Evolutionary conservation across 2,888 invertebrate genomes (phyloP), one percentile per base, ranked within the genome.

Genomic region (Siphlonurus alternatus): DNA sequence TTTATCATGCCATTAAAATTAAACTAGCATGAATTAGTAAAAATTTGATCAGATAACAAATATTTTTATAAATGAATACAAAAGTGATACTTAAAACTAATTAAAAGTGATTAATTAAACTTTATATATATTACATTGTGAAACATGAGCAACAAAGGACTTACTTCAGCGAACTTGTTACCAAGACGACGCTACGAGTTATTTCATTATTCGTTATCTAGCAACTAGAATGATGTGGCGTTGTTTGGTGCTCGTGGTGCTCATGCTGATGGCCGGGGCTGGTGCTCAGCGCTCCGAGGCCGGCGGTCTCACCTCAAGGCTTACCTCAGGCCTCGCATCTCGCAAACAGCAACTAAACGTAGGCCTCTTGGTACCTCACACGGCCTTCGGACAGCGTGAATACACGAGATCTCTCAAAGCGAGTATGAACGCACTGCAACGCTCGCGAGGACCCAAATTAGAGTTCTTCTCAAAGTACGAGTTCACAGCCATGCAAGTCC

Each of bases 281-380:
- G 10, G 10, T n/a, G 18, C 25, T 53, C 25, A 51, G 38, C 38
- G 53, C 53, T 62, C 56, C 19, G 38, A 18, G 60, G 24, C 62
- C 38, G 20, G 23, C 53, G 53, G 23, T 25, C 24, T 38, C 7
- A 22, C 24, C 60, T 53, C 24, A 19, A 2, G 61, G 18, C 22
- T n/a, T 53, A 62, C 61, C 66, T 65, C 53, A 59, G 53, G 38
- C 15, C 59, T 53, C 63, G 51, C 53, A 2, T 60, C 64, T 62
- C 64, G 19, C 61, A 68, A 66, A 10, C 53, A 64, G 61, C 69
- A 67, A 61, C 72, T 83, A 63, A 79, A 79, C 69, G 77, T 88
- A 69, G 89, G 88, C 59, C 81, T 89, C 73, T 83, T 89, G 68
- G 83, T 89, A 70, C 89, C 89, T 10, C 84, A 87, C 73, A 88